Base-by-base conservation (phyloP, 2,113 vertebrate genomes). In the Rissa tridactyla region DNA sequence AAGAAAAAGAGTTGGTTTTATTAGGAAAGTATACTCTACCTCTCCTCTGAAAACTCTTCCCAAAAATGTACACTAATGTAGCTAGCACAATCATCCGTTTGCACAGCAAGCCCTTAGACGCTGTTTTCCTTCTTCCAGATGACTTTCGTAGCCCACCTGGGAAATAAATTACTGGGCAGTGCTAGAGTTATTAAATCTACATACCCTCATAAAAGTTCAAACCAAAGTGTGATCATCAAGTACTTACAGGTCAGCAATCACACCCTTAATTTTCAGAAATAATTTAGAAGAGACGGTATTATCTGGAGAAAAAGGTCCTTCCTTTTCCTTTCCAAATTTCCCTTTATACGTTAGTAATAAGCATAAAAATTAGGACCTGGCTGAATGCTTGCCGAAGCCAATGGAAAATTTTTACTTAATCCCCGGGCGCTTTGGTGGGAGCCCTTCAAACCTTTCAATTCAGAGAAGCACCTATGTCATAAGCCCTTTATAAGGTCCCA, bases 81-180 rank as follows among this genome's bases (percentile, higher is more conserved):
- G 25, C 46, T 77, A 88, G 75, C 55, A 90, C 84, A 77, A 73
- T 68, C 36, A 83, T 76, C 82, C 47, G 0, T 91, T 90, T 94
- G 60, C 44, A 87, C 83, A 92, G 93, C 49, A 92, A 95, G 57
- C 46, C 76, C 62, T 90, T 46, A 84, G 79, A 96, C 75, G 61
- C 47, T 71, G 49, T 40, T 90, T 92, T 71, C 64, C 69, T 93
- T 94, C 84, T 94, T 96, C 80, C 93, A 96, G 78, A 81, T 88
- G 57, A 81, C 82, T 96, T 97, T 93, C 1, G 0, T 68, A 69
- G 79, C 57, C 73, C 92, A 86, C 40, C 66, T 90, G 93, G 90
- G 94, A 94, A 97, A 96, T 93, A 86, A 96, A 94, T 94, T 90
- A 83, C 76, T 66, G 62, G 83, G 90, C 82, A 94, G 54, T 47